Percentiles rank a stretch among this genome's conserved stretches.
Evolutionary conservation across 2,797 vertebrate species (phyloP).

Genomic region (Cynodonichthys magdalenae): DNA sequence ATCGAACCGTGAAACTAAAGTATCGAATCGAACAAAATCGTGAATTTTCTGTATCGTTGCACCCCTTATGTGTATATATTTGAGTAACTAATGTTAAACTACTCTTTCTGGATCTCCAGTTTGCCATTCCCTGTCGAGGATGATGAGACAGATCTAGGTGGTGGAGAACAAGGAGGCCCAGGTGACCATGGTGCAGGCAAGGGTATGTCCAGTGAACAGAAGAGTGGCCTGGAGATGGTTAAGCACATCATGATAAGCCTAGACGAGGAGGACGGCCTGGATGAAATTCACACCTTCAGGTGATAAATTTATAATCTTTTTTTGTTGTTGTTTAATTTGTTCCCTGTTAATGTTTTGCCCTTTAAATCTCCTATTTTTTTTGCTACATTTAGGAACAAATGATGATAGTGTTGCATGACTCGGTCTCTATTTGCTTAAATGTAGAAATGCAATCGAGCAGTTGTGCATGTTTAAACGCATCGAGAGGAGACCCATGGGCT

Average conservation of each 20-base stretch:
- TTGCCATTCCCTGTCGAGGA: slow-evolving; percentile 85
- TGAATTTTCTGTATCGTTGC: no score
- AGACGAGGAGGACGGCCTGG: slow-evolving; percentile 88
- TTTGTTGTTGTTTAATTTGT: background rate
- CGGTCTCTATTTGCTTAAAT: slow-evolving; percentile 13
- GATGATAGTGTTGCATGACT: background rate
- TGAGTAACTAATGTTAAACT: no score
- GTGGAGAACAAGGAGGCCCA: slow-evolving; percentile 28
- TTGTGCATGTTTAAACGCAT: slow-evolving; percentile 91
- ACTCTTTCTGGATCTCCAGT: slow-evolving; percentile 66
- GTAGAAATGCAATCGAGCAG: slow-evolving; percentile 88
- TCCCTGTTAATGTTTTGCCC: background rate
- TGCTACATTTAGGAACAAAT: background rate
- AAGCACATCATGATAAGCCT: slow-evolving; percentile 86
- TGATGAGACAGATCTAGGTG: slow-evolving; percentile 57
- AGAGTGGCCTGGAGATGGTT: slow-evolving; percentile 83
- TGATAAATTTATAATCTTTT: slow-evolving; percentile 52
- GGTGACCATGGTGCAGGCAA: slow-evolving; percentile 72
- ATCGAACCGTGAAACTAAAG: no score
- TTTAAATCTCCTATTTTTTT: background rate
- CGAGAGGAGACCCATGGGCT: slow-evolving; percentile 83
- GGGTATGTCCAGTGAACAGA: slow-evolving; percentile 85
- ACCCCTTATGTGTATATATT: no score
- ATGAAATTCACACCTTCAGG: slow-evolving; percentile 92
- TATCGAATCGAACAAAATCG: no score